Percentiles rank a stretch among this genome's conserved stretches.
Conservation (phyloP, 1,140 invertebrate species). For the Ips nitidus region DNA sequence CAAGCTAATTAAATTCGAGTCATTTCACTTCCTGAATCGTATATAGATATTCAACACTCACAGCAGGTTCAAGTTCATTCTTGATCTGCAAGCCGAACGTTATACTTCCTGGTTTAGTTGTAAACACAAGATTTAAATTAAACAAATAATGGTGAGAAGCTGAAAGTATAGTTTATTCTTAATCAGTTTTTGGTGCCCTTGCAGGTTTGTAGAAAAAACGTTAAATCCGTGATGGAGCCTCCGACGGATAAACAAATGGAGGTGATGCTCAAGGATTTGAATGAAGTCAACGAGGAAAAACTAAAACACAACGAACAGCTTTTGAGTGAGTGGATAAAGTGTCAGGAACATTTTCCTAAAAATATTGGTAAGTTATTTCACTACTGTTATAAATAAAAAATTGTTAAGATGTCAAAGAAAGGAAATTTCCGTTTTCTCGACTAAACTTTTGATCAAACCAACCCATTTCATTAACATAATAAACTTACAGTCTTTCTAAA, state of each 20-base stretch:
- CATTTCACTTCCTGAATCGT: neutral
- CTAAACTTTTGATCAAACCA: no score
- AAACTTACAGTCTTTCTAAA: no score
- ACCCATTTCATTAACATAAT: no score
- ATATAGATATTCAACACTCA: neutral
- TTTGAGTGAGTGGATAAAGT: constrained; percentile 40
- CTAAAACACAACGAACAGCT: constrained; percentile 36
- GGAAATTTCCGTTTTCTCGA: no score
- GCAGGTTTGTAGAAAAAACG: constrained; percentile 10
- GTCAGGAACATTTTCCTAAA: constrained; percentile 40
- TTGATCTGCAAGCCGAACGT: neutral
- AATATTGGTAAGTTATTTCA: constrained; percentile 39
- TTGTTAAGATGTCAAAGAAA: no score
- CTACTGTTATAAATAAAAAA: no score
- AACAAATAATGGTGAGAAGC: neutral
- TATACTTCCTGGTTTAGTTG: neutral
- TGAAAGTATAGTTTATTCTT: neutral
- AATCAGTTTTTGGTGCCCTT: neutral
- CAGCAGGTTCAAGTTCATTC: constrained; percentile 1
- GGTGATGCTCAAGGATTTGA: constrained; percentile 30
- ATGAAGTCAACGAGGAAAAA: constrained; percentile 31
- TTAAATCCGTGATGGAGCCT: constrained; percentile 1
- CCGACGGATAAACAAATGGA: constrained; percentile 24
- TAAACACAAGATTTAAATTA: neutral
- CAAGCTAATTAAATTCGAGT: neutral